Evolutionary conservation across 2,113 vertebrate genomes (phyloP).

Genomic region (Phoenicopterus ruber): DNA sequence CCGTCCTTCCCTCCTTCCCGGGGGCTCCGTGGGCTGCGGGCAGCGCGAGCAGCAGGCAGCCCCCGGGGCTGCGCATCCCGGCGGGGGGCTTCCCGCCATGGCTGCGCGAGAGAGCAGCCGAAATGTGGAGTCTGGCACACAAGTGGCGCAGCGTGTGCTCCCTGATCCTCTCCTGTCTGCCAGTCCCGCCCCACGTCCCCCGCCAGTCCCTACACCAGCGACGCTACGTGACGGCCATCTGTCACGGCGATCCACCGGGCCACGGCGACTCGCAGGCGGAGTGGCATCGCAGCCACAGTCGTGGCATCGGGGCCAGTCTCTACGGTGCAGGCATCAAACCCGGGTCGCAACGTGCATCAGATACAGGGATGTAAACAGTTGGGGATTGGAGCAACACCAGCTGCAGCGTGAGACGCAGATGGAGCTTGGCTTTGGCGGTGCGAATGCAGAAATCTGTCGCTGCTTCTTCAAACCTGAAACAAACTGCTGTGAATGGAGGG

Average conservation of each 20-base stretch:
- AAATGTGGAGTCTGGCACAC: neutral
- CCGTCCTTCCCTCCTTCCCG: neutral
- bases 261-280: accelerated
- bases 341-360: accelerated
- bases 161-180: neutral
- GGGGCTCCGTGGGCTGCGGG: accelerated
- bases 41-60: neutral
- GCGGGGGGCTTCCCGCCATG: accelerated
- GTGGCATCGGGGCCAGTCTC: neutral
- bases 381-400: neutral
- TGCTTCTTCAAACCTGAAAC: neutral
- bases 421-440: neutral
- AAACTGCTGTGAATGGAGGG: neutral
- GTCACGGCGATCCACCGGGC: accelerated
- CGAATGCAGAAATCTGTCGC: neutral
- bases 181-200: accelerated
- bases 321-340: neutral
- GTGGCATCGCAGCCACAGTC: accelerated
- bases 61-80: neutral
- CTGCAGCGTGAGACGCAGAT: neutral
- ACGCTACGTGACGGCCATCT: neutral
- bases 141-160: neutral
- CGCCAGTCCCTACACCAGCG: accelerated
- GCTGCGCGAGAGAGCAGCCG: neutral
- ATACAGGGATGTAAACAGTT: neutral